Base-by-base conservation (phyloP, 2,888 invertebrate genomes). In the Steinernema scapterisci region DNA sequence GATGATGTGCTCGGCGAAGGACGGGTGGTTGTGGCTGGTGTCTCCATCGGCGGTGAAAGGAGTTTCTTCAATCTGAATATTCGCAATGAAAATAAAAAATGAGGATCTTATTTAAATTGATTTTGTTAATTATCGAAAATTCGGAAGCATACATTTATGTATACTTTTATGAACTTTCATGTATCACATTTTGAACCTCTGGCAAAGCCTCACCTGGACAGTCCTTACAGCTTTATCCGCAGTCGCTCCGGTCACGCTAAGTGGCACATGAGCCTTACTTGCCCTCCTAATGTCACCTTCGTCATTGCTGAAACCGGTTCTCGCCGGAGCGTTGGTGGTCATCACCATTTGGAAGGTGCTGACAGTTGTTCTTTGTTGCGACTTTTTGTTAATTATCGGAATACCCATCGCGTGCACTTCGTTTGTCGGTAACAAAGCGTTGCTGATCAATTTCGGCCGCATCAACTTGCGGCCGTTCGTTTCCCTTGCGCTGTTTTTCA, bases 351-450 rank as follows among this genome's bases (percentile, higher is more conserved):
- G 31, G 63, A 31, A 31, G 25, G 63, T 63, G 31, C 63, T 63
- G 31, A 63, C 16, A 11, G 63, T 63, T 63, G 63, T 63, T 19
- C 63, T 27, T 31, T 63, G 63, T 63, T 63, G 63, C 31, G 63
- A 63, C 31, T 63, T 63, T 63, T 63, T 63, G 63, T 63, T 63
- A 16, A 63, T 38, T 11, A 63, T 63, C 16, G 63, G 63, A 13
- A 63, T 63, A 19, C 63, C 63, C 63, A 63, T 63, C 25, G 63
- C 63, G 16, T 63, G 63, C 63, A 63, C 63, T 63, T 63, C 63
- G 31, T 63, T 21, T 5, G 63, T 63, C 27, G 63, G 63, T 27
- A 63, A 31, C 31, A 63, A n/a, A 25, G 63, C 63, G 27, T 63
- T 63, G 63, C 31, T 63, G 63, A 63, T 63, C 16, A 63, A 27